Evolutionary conservation across 1,140 invertebrate species (phyloP).

Genomic region (Lepidurus apus): DNA sequence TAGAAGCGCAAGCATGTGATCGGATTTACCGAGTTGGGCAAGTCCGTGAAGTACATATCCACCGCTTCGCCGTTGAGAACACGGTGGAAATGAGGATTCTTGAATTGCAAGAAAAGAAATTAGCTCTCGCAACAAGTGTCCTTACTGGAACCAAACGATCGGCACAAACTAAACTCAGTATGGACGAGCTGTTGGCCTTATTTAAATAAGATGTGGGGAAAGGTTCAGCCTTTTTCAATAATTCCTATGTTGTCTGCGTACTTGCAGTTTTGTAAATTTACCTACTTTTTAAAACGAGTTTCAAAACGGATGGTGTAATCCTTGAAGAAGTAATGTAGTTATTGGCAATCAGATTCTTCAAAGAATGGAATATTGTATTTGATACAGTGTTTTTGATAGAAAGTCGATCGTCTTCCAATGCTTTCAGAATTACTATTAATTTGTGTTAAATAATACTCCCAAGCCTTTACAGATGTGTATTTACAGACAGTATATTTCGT

Average conservation of each 20-base stretch:
- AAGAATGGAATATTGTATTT: no score
- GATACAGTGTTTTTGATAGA: no score
- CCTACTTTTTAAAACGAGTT: no score
- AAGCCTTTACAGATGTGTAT: no score
- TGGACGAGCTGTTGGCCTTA: slow-evolving; percentile 70
- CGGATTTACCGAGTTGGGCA: slow-evolving; percentile 86
- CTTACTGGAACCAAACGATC: slow-evolving; percentile 58
- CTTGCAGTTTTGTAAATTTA: neutral
- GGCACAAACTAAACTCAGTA: slow-evolving; percentile 58
- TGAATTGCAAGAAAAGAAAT: slow-evolving; percentile 69
- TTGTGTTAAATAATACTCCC: no score
- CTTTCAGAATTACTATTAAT: no score
- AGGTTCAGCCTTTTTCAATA: neutral
- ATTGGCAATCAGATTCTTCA: no score
- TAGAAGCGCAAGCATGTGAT: slow-evolving; percentile 87
- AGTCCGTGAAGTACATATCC: slow-evolving; percentile 68
- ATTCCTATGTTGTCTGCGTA: neutral
- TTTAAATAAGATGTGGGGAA: slow-evolving; percentile 52
- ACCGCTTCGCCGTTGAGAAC: slow-evolving; percentile 74
- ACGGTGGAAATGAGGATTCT: slow-evolving; percentile 82
- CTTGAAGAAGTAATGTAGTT: no score
- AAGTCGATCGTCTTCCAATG: no score
- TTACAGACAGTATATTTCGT: no score
- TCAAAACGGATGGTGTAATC: no score
- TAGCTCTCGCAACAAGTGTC: slow-evolving; percentile 68